A percentile compares a stretch with the other conserved stretches of the same genome.
Conservation (phyloP, 2,797 vertebrate genomes). For the Schizothorax lantsangensis region DNA sequence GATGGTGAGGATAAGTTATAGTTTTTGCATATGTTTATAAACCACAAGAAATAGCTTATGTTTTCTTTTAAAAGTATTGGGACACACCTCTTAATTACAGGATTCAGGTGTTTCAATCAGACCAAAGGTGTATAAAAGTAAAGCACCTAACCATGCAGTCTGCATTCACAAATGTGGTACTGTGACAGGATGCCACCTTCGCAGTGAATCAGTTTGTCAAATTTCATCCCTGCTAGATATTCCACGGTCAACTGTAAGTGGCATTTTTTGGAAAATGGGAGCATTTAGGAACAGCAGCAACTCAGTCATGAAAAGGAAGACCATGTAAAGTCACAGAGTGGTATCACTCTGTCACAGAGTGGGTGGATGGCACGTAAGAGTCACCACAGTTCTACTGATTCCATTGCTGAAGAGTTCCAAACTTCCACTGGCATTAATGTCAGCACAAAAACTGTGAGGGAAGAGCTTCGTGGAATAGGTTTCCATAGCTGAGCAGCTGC, state of each 20-base stretch:
- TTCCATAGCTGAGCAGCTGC: neutral
- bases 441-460: neutral
- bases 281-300: neutral
- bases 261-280: neutral
- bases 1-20: constrained; percentile 80
- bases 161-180: neutral
- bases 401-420: neutral
- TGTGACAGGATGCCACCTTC: neutral
- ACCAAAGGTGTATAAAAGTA: neutral
- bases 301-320: neutral
- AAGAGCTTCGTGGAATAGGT: neutral
- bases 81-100: neutral
- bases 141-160: neutral
- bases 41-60: neutral
- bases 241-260: neutral
- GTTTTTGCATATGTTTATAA: neutral
- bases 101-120: neutral
- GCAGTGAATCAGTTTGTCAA: neutral
- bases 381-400: neutral
- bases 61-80: neutral
- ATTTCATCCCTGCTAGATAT: neutral
- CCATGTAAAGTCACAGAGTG: neutral
- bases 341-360: neutral
- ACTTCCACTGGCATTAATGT: neutral
- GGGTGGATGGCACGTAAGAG: neutral